Conservation (phyloP, 37 sponge, comb jelly and placozoan species). For the Halisarca cf. caerulea region DNA sequence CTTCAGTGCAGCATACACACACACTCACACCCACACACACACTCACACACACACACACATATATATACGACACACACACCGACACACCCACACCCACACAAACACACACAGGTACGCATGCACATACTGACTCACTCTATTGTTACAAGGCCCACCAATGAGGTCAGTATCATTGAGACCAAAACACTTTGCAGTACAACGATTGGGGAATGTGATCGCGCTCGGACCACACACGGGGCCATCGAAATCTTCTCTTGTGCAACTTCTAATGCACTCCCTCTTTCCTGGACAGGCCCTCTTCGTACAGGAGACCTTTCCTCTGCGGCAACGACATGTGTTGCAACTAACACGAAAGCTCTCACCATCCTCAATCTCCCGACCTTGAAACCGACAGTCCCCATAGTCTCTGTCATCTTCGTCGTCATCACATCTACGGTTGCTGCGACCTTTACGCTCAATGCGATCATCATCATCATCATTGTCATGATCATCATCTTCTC, state of each 20-base stretch:
- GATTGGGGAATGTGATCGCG: conserved; percentile 19
- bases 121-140: not conserved
- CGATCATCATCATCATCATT: not conserved
- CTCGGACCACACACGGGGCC: conserved; percentile 11
- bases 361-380: not conserved
- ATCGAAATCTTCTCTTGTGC: not conserved
- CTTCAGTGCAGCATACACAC: too few relatives aligned
- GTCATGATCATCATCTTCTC: not conserved
- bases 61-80: too few relatives aligned
- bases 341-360: not conserved
- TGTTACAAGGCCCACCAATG: conserved; percentile 16
- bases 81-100: too few relatives aligned
- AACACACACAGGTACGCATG: too few relatives aligned
- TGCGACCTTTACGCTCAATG: too few relatives aligned
- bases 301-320: conserved; percentile 18
- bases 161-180: conserved; percentile 15
- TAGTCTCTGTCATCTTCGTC: not conserved
- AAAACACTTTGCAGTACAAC: conserved; percentile 1
- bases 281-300: not conserved
- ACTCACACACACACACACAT: too few relatives aligned
- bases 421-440: too few relatives aligned
- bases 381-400: not conserved
- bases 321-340: conserved; percentile 11
- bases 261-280: not conserved
- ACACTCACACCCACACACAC: too few relatives aligned